phyloP scores from a whole-genome alignment of 1,140 invertebrate genomes.

The Drosophila mayri region DNA sequence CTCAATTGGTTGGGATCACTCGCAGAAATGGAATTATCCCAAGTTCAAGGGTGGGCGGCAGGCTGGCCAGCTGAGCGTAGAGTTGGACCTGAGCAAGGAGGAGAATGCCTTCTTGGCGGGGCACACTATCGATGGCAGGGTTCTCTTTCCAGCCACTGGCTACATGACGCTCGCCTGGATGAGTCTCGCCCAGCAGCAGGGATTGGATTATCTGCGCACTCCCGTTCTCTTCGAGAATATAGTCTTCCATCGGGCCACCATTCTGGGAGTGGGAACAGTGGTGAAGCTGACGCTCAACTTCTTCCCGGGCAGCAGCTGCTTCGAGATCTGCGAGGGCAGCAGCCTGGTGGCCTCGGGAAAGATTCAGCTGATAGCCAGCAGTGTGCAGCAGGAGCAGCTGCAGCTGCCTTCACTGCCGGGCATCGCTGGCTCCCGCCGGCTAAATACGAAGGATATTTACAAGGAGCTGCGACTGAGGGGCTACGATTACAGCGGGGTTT shows the following conservation, averaged over 20 bases:
- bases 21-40: slow-evolving; percentile 91
- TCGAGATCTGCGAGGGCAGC: slow-evolving; percentile 96
- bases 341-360: slow-evolving; percentile 92
- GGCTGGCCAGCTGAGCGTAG: slow-evolving; percentile 90
- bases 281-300: slow-evolving; percentile 95
- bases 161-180: slow-evolving; percentile 97
- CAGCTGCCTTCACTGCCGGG: slow-evolving; percentile 74
- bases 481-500: slow-evolving; percentile 96
- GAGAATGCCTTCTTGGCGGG: slow-evolving; percentile 92
- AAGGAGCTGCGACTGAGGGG: slow-evolving; percentile 96
- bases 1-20: slow-evolving; percentile 96
- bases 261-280: slow-evolving; percentile 91
- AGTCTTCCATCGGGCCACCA: slow-evolving; percentile 95
- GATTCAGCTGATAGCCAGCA: slow-evolving; percentile 88
- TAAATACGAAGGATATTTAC: slow-evolving; percentile 92
- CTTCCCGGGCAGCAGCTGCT: slow-evolving; percentile 94
- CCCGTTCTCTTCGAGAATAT: slow-evolving; percentile 95
- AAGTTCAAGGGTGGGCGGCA: slow-evolving; percentile 87
- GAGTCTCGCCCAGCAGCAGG: slow-evolving; percentile 94
- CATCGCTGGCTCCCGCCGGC: slow-evolving; percentile 81
- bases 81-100: slow-evolving; percentile 91
- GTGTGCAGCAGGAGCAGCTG: slow-evolving; percentile 87
- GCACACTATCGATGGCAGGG: slow-evolving; percentile 96
- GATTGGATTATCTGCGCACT: slow-evolving; percentile 90
- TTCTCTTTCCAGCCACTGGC: slow-evolving; percentile 98